phyloP scores from a whole-genome alignment of 2,888 invertebrate species.

The Nomada hirtipes region DNA sequence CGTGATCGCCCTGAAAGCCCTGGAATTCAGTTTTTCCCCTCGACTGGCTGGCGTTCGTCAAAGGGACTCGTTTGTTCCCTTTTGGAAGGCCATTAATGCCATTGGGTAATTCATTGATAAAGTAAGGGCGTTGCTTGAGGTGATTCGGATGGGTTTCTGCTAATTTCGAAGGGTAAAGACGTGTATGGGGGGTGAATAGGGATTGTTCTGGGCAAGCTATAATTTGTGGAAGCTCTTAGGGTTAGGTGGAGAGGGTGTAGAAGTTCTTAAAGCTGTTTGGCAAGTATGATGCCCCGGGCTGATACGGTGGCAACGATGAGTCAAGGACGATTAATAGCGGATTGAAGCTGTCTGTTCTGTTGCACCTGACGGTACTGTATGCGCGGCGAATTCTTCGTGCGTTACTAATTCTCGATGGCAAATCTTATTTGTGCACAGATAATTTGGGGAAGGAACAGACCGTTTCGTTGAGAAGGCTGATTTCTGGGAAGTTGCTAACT shows the following conservation, averaged over 20 bases:
- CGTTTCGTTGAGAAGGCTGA: too few species aligned
- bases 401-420: too few species aligned
- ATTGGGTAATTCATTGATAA: neutral
- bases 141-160: neutral
- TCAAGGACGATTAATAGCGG: conserved; percentile 11
- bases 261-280: neutral
- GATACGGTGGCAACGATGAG: neutral
- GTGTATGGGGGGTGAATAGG: neutral
- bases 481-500: too few species aligned
- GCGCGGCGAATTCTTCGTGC: too few species aligned
- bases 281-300: neutral
- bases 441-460: too few species aligned
- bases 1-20: conserved; percentile 32
- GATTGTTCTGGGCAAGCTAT: neutral
- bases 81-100: neutral
- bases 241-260: neutral
- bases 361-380: too few species aligned
- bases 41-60: neutral
- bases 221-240: neutral
- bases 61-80: neutral
- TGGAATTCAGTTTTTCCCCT: conserved; percentile 33
- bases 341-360: neutral
- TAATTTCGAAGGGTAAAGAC: neutral
- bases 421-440: too few species aligned
- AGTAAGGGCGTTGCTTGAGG: neutral